Evolutionary conservation across 2,113 vertebrate species (phyloP), one percentile per base, ranked within the genome.

Genomic region (Delphinapterus leucas): DNA sequence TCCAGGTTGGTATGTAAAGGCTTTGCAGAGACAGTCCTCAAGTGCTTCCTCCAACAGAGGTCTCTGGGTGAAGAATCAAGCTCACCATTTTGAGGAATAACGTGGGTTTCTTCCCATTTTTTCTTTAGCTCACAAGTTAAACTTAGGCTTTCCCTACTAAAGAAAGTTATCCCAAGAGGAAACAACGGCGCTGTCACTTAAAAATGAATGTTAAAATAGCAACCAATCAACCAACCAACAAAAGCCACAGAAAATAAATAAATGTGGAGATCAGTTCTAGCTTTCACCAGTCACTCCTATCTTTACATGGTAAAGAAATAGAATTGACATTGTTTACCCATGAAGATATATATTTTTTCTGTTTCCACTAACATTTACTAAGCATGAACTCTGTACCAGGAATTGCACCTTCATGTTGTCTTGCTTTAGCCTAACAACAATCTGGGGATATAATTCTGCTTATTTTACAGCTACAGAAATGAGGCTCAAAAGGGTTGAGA

Each of bases 61-160:
- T 2, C 31, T 28, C 65, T 2, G 23, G 36, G 23, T 41, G 31
- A n/a, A 41, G 58, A 76, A 26, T 26, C 23, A 25, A 18, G 11
- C 2, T 77, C 55, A 21, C 25, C 25, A 11, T 71, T 13, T 47
- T 90, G 23, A 94, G 18, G 21, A 70, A 20, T 79, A 61, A 38
- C 21, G 3, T 25, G 6, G 0, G 1, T 79, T 86, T 44, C 49
- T 70, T 38, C 17, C 11, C 8, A n/a, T 9, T 53, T 49, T 89
- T 91, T n/a, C 15, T 82, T 49, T 67, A 31, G 38, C 38, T 96
- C n/a, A 82, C 14, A 41, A 49, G 25, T 96, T 87, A 82, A 88
- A 77, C 20, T 61, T 73, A 85, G 36, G 17, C 6, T 81, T 88
- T 47, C 14, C 12, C 4, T 85, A 41, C 6, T 21, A 38, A 79